Evolutionary conservation across 2,113 vertebrate species (phyloP).

Genomic region (Varanus salvator): DNA sequence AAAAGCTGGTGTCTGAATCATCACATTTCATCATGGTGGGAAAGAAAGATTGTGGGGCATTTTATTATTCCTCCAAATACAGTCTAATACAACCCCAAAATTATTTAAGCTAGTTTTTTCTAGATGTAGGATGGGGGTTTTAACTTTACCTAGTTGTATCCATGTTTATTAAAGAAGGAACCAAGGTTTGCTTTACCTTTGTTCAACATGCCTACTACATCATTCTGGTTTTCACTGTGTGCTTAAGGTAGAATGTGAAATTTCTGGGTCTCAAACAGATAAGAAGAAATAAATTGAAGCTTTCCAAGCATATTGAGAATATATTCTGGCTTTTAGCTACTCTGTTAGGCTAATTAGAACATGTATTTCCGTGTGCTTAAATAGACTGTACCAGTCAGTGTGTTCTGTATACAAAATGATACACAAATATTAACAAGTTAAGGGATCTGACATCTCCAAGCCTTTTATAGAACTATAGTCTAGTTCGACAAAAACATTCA

Average conservation of each 20-base stretch:
- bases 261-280: background rate
- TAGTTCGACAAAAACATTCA: slow-evolving; percentile 59
- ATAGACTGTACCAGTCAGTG: background rate
- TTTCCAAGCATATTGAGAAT: background rate
- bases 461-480: slow-evolving; percentile 59
- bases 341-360: background rate
- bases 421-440: slow-evolving; percentile 50
- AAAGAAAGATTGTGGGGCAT: too few relatives aligned
- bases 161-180: background rate
- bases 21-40: too few relatives aligned
- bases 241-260: background rate
- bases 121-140: too few relatives aligned
- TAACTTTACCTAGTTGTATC: background rate
- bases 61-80: too few relatives aligned
- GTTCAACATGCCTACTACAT: too few relatives aligned
- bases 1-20: too few relatives aligned
- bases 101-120: too few relatives aligned
- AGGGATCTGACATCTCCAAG: slow-evolving; percentile 59
- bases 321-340: background rate
- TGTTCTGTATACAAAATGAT: background rate
- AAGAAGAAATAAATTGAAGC: background rate
- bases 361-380: accelerated
- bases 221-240: background rate
- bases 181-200: too few relatives aligned
- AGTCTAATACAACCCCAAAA: too few relatives aligned